These are phyloP conservation scores for Drosophila murphyi DNA, from an alignment of 1,140 invertebrate species.

Conservation along the genomic window DNA sequence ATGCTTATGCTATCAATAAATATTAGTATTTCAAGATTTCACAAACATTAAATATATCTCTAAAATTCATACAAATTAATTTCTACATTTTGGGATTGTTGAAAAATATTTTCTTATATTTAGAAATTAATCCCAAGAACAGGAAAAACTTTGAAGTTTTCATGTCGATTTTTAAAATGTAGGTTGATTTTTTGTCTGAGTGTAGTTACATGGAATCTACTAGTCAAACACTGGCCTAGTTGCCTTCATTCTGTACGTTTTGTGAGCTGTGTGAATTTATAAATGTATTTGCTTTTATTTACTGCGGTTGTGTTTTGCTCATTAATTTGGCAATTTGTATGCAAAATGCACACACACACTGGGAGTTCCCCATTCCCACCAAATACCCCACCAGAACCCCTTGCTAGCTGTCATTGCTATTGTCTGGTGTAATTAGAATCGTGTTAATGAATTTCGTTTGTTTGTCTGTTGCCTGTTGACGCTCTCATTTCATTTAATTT, in stretches of 20 bases:
- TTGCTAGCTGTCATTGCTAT: constrained; percentile 49
- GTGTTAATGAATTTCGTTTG: constrained; percentile 81
- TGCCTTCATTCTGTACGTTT: neutral
- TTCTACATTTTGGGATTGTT: no score
- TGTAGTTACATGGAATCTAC: neutral
- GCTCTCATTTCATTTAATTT: constrained; percentile 33
- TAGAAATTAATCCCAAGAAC: no score
- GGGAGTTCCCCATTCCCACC: neutral
- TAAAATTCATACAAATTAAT: no score
- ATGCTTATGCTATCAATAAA: no score
- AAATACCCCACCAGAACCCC: neutral
- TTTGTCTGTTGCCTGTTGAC: constrained; percentile 59
- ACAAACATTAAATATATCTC: no score
- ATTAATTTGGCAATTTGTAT: constrained; percentile 82
- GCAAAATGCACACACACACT: constrained; percentile 71
- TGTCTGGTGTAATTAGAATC: constrained; percentile 79
- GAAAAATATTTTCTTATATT: no score
- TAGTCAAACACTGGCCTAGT: neutral
- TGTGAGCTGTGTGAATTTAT: constrained; percentile 27
- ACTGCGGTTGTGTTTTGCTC: constrained; percentile 51
- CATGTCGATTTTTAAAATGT: no score
- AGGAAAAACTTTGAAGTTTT: no score
- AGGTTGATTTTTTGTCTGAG: neutral
- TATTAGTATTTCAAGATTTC: no score
- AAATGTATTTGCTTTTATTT: constrained; percentile 63